Evolutionary conservation across 2,888 invertebrate genomes (phyloP).

Genomic region (Lottia gigantea): DNA sequence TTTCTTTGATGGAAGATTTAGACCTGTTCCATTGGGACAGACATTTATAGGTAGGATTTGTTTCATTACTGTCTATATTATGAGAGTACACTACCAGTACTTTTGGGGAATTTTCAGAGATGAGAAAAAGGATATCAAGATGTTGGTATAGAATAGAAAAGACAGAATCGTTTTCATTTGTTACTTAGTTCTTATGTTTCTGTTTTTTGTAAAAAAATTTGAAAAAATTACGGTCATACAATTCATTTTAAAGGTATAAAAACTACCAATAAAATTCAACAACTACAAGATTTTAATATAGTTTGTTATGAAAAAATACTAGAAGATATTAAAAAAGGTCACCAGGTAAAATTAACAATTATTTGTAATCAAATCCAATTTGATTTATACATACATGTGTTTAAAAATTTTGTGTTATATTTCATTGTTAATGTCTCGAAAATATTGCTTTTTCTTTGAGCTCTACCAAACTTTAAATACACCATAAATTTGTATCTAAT

Average conservation of each 20-base stretch:
- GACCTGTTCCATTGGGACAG: conserved; percentile 94
- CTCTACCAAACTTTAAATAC: too few species aligned
- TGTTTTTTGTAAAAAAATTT: neutral
- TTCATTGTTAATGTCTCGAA: too few species aligned
- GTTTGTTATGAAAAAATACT: conserved; percentile 92
- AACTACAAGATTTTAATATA: conserved; percentile 85
- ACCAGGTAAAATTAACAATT: conserved; percentile 77
- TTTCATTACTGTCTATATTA: neutral
- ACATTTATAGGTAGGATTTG: conserved; percentile 83
- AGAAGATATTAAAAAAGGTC: conserved; percentile 83
- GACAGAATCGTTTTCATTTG: neutral
- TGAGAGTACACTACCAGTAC: neutral
- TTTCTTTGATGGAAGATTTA: conserved; percentile 77
- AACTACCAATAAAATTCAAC: conserved; percentile 67
- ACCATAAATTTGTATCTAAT: too few species aligned
- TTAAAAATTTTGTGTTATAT: too few species aligned
- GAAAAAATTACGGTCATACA: neutral
- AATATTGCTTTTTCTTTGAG: too few species aligned
- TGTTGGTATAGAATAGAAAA: neutral
- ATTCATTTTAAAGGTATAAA: conserved; percentile 55
- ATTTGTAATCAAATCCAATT: neutral
- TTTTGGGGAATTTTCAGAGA: neutral
- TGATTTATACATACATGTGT: too few species aligned
- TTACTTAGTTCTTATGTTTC: neutral
- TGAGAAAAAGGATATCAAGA: neutral